These are phyloP conservation scores for Leptodactylus fallax DNA, from an alignment of 2,797 vertebrate genomes.

Conservation along the genomic window DNA sequence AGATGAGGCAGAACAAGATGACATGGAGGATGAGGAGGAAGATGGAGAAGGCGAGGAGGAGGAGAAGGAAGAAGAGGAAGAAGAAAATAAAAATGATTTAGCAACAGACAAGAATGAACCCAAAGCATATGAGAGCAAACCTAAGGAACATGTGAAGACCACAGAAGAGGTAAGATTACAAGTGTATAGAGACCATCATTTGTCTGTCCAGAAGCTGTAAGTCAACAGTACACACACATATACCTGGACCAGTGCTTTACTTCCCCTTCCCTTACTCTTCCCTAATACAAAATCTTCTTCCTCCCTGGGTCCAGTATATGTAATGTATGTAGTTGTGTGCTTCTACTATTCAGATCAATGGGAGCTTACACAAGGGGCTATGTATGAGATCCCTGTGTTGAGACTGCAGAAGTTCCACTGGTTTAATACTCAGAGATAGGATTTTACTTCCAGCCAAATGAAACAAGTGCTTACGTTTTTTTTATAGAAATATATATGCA, in stretches of 20 bases:
- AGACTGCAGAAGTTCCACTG: neutral
- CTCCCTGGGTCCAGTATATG: neutral
- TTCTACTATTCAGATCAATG: neutral
- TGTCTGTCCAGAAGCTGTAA: neutral
- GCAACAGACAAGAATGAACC: neutral
- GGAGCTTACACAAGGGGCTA: neutral
- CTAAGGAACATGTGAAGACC: neutral
- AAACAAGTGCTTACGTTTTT: neutral
- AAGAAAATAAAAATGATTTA: slow-evolving; percentile 30
- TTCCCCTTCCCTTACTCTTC: neutral
- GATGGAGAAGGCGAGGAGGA: slow-evolving; percentile 19
- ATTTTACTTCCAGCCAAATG: neutral
- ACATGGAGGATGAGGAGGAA: neutral
- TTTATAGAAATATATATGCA: neutral
- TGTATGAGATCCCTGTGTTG: neutral
- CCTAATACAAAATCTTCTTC: neutral
- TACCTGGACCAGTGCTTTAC: neutral
- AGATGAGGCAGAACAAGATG: slow-evolving; percentile 30
- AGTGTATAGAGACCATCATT: neutral
- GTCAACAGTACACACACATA: too few relatives aligned
- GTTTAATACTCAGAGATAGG: neutral
- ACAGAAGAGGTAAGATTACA: slow-evolving; percentile 52
- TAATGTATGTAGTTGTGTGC: too few relatives aligned
- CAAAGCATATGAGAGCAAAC: slow-evolving; percentile 15
- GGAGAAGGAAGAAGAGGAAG: slow-evolving; percentile 7